Percentiles rank a stretch among this genome's conserved stretches.
Evolutionary conservation across 2,888 invertebrate species (phyloP).

Genomic region (Mystacides longicornis): DNA sequence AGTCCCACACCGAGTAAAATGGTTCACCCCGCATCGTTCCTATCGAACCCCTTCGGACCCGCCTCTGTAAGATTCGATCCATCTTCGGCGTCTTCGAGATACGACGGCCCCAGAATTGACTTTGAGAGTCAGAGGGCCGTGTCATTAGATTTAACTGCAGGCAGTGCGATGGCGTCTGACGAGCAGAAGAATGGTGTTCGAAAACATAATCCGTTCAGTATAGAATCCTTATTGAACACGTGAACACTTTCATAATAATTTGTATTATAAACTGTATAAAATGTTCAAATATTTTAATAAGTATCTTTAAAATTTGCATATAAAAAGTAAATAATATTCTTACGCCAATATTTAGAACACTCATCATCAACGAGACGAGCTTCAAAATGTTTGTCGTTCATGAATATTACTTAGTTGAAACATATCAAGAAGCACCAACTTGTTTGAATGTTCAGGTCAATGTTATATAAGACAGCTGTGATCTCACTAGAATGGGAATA

Average conservation of each 20-base stretch:
- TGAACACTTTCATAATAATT: slow-evolving; percentile 35
- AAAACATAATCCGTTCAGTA: slow-evolving; percentile 80
- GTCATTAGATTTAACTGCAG: slow-evolving; percentile 43
- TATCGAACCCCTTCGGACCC: slow-evolving; percentile 27
- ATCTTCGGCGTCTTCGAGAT: slow-evolving; percentile 4
- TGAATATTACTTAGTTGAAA: not conserved
- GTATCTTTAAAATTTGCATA: not conserved
- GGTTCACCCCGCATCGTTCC: slow-evolving; percentile 38
- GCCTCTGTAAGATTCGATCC: slow-evolving; percentile 19
- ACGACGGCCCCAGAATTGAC: slow-evolving; percentile 38
- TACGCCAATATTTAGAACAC: not conserved
- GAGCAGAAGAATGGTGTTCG: slow-evolving; percentile 35
- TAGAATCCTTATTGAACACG: slow-evolving; percentile 77
- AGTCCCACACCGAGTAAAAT: slow-evolving; percentile 44
- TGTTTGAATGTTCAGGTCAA: not conserved
- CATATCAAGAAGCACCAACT: not conserved
- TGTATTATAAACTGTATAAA: slow-evolving; percentile 10
- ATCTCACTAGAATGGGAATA: not conserved
- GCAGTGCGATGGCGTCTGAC: slow-evolving; percentile 34
- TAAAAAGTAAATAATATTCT: no score
- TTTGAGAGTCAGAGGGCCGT: slow-evolving; percentile 47
- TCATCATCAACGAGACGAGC: not conserved
- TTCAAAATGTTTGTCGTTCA: not conserved
- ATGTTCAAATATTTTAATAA: not conserved
- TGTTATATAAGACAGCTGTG: slow-evolving; percentile 3